Conservation (phyloP, 1,140 invertebrate species). For the Anoplolepis gracilipes region DNA sequence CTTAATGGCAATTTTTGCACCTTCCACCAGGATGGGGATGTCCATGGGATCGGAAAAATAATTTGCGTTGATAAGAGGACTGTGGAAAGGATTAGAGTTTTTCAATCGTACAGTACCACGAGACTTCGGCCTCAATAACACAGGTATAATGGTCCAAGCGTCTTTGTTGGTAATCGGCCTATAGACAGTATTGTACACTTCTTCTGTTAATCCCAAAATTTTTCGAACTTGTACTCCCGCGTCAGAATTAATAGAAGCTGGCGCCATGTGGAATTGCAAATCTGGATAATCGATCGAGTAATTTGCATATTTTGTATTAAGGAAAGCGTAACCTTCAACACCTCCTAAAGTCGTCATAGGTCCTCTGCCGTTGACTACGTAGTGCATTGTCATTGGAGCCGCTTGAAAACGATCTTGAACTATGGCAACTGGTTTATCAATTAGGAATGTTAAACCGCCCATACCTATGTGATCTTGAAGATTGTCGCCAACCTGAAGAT, state of each 20-base stretch:
- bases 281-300: slow-evolving; percentile 91
- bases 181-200: slow-evolving; percentile 92
- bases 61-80: slow-evolving; percentile 95
- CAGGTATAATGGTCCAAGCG: slow-evolving; percentile 93
- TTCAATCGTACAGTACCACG: slow-evolving; percentile 91
- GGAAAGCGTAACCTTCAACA: slow-evolving; percentile 94
- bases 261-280: slow-evolving; percentile 95
- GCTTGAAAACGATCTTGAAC: slow-evolving; percentile 91
- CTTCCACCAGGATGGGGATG: slow-evolving; percentile 92
- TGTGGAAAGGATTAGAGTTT: slow-evolving; percentile 93
- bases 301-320: slow-evolving; percentile 94
- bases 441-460: slow-evolving; percentile 92
- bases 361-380: slow-evolving; percentile 91
- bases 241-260: slow-evolving; percentile 93
- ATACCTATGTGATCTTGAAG: slow-evolving; percentile 94
- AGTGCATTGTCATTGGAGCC: slow-evolving; percentile 92
- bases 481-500: slow-evolving; percentile 92
- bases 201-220: slow-evolving; percentile 93
- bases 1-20: slow-evolving; percentile 91
- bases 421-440: slow-evolving; percentile 91
- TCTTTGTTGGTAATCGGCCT: slow-evolving; percentile 91
- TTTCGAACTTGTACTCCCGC: slow-evolving; percentile 91
- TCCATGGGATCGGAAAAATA: slow-evolving; percentile 93
- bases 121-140: slow-evolving; percentile 92
- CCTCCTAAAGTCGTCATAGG: slow-evolving; percentile 95